A percentile compares a stretch with the other conserved stretches of the same genome.
Evolutionary conservation across 1,140 invertebrate species (phyloP).

Genomic region (Lanistes nyassanus): DNA sequence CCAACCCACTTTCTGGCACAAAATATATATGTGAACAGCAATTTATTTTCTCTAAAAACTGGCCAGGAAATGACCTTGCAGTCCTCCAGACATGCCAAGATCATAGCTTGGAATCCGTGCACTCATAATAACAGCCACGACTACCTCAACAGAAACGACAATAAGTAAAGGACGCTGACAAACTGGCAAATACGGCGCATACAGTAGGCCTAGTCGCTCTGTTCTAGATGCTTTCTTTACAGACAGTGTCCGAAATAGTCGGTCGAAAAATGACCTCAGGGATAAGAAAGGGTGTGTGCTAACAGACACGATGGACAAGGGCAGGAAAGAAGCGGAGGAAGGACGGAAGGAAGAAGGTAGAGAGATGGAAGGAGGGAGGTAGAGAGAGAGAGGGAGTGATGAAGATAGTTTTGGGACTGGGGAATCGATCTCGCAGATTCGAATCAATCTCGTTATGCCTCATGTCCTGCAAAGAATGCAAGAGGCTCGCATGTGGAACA

Average conservation of each 20-base stretch:
- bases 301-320: not conserved
- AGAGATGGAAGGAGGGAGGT: not conserved
- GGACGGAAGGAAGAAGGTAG: not conserved
- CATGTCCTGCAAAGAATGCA: not conserved
- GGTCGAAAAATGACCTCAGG: not conserved
- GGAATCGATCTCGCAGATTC: not conserved
- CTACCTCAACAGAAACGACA: not conserved
- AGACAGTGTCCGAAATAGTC: not conserved
- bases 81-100: too few species aligned
- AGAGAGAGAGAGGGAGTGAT: conserved; percentile 15
- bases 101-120: too few species aligned
- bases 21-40: too few species aligned
- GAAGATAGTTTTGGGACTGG: too few species aligned
- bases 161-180: not conserved
- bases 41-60: too few species aligned
- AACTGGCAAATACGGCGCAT: not conserved
- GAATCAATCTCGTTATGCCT: not conserved
- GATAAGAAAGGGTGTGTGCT: not conserved
- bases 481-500: not conserved
- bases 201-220: not conserved
- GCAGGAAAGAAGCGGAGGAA: not conserved
- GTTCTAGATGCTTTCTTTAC: too few species aligned
- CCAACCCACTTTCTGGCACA: too few species aligned
- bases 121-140: too few species aligned
- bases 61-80: too few species aligned